Evolutionary conservation across 1,140 invertebrate species (phyloP).

Genomic region (Sipha flava): DNA sequence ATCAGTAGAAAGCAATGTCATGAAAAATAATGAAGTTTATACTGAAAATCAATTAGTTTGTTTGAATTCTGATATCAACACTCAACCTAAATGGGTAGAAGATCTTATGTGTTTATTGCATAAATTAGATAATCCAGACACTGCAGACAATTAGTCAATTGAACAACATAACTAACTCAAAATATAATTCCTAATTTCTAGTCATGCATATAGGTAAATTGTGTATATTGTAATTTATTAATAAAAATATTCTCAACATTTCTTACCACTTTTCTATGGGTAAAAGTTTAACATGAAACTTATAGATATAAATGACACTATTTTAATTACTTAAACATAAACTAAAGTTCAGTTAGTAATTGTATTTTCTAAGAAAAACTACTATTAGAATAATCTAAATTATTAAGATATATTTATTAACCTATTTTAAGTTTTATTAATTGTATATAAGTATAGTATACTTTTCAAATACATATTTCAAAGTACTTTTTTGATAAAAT

Average conservation of each 20-base stretch:
- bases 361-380: too few species aligned
- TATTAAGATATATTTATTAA: too few species aligned
- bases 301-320: too few species aligned
- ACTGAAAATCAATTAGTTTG: neutral
- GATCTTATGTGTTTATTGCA: neutral
- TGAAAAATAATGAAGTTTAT: neutral
- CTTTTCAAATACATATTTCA: too few species aligned
- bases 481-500: too few species aligned
- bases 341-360: too few species aligned
- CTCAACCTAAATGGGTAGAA: conserved; percentile 3
- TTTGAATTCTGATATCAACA: neutral
- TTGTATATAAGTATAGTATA: too few species aligned
- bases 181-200: neutral
- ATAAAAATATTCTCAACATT: neutral
- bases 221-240: neutral
- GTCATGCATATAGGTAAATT: neutral
- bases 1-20: neutral
- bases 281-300: too few species aligned
- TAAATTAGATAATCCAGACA: neutral
- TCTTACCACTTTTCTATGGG: too few species aligned
- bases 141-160: neutral
- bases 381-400: too few species aligned
- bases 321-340: too few species aligned
- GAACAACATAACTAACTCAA: neutral
- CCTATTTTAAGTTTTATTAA: too few species aligned